phyloP scores from a whole-genome alignment of 2,797 vertebrate genomes.

The Muscicapa striata region DNA sequence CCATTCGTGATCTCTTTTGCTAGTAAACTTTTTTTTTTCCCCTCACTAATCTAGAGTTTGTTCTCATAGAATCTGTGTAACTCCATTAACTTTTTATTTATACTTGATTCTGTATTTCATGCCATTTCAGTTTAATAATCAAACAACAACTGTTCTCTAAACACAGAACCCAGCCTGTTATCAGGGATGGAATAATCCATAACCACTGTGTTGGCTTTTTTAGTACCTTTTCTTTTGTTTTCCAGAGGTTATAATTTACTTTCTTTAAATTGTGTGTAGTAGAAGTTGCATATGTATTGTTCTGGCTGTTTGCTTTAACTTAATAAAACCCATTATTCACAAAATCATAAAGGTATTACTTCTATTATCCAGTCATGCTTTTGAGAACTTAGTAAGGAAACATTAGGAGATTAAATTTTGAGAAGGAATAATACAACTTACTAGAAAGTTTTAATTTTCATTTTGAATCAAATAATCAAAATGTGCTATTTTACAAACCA shows the following conservation, averaged over 20 bases:
- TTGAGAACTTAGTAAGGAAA: constrained; percentile 15
- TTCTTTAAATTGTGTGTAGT: constrained; percentile 81
- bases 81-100: constrained; percentile 66
- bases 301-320: constrained; percentile 83
- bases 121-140: constrained; percentile 48
- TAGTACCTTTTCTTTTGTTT: constrained; percentile 68
- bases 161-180: constrained; percentile 60
- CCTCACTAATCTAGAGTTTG: constrained; percentile 65
- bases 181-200: constrained; percentile 62
- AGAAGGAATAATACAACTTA: not conserved
- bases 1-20: constrained; percentile 54
- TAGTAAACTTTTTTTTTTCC: constrained; percentile 26
- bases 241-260: constrained; percentile 77
- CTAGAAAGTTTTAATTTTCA: not conserved
- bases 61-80: constrained; percentile 70
- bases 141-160: constrained; percentile 47
- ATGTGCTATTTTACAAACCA: not conserved
- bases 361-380: constrained; percentile 62
- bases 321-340: constrained; percentile 83
- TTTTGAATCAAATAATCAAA: not conserved
- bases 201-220: constrained; percentile 73
- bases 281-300: constrained; percentile 81
- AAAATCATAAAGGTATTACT: constrained; percentile 71
- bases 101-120: constrained; percentile 69
- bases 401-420: not conserved